phyloP scores from a whole-genome alignment of 53 echinoderm and acorn worm genomes.

The Echinometra lucunter region DNA sequence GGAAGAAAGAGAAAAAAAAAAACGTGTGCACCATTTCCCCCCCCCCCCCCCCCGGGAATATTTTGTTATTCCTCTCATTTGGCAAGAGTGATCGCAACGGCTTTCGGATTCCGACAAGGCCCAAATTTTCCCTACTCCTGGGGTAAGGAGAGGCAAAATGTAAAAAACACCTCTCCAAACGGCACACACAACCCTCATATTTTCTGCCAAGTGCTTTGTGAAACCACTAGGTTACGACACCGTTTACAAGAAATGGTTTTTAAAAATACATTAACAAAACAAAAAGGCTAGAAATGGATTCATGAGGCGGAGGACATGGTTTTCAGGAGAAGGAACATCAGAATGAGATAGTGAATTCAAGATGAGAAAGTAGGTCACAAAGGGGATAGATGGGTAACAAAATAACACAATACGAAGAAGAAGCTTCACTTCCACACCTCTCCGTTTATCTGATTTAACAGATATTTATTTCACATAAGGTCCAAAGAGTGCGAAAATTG shows the following conservation, averaged over 20 bases:
- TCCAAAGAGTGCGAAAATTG: not conserved
- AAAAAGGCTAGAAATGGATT: too few species aligned
- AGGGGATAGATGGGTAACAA: not conserved
- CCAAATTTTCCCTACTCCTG: not conserved
- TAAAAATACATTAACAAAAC: not conserved
- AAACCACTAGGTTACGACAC: not conserved
- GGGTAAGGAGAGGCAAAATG: not conserved
- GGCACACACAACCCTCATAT: not conserved
- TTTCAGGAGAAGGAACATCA: not conserved
- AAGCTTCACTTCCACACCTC: not conserved
- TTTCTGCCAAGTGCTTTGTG: too few species aligned
- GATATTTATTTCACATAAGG: not conserved
- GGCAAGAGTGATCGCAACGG: not conserved
- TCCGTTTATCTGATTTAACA: not conserved
- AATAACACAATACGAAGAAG: not conserved
- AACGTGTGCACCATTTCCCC: not conserved
- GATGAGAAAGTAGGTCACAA: not conserved
- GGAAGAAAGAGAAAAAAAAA: not conserved
- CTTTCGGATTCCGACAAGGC: not conserved
- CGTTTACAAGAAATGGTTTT: not conserved
- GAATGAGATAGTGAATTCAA: not conserved
- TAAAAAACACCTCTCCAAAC: not conserved
- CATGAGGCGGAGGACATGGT: not conserved
- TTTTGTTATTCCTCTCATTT: not conserved
- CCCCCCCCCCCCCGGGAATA: not conserved